Base-by-base conservation (phyloP, 2,888 invertebrate genomes). In the Thymelicus sylvestris region DNA sequence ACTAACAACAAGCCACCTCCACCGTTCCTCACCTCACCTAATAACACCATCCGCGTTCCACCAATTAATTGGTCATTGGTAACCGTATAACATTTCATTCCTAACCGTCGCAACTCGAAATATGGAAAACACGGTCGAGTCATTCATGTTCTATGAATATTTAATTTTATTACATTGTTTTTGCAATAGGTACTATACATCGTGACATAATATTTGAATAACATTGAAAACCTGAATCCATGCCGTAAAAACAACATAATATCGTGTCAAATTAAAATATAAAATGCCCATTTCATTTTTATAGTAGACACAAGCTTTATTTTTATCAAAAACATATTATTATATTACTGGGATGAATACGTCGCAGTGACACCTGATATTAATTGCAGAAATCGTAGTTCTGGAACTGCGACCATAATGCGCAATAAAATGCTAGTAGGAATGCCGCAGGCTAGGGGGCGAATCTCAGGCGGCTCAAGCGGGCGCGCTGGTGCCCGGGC, bases 381-480 rank as follows among this genome's bases (percentile, higher is more conserved):
- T 71, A 19, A 72, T 74, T 71, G 24, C 50, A 72, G 71, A 77
- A 78, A 77, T 78, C 78, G 77, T 75, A 76, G 74, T 79, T 44
- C 73, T 72, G 73, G 74, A 70, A 70, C 74, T 73, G 41, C 61
- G 64, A 77, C 78, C 77, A 76, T 81, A 83, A 82, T 81, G 82
- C 80, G 80, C 81, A 83, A 81, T 83, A 83, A 82, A 81, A 76
- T 77, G 73, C 70, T 78, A 38, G 76, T 80, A 78, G 81, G 81
- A 83, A 83, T 82, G 81, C 77, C 78, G 78, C 76, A 78, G 70
- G 74, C 73, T 75, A 76, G 77, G 78, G 79, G 74, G 72, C 73
- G 71, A 73, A 73, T 72, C 74, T 66, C 60, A 41, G 68, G 71
- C 66, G 57, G 1, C 31, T 31, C 31, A 5, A 3, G 31, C 3